Evolutionary conservation across 2,888 invertebrate species (phyloP), one percentile per base, ranked within the genome.

Genomic region (Charanyca ferruginea): DNA sequence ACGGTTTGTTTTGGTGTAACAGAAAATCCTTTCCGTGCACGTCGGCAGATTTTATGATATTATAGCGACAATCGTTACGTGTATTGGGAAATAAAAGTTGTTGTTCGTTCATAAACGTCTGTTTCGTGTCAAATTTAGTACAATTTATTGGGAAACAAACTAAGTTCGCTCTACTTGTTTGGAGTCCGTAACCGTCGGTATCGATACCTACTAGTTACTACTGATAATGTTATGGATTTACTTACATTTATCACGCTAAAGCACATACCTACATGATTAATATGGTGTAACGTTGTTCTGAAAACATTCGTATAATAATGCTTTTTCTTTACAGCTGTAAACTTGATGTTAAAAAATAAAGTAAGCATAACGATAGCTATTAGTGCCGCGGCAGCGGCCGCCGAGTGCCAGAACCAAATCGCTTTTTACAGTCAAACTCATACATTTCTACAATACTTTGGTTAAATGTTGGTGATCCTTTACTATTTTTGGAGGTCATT

Each of bases 41-140:
- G 67, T 64, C 25, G 55, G 44, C 57, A 65, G 49, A 80, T 78
- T 81, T 73, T 80, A 83, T 76, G 81, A 75, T 83, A 80, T 81
- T 79, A 77, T 70, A 75, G 83, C 69, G 83, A 80, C 78, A 83
- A 83, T 77, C 71, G 69, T 77, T 83, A 74, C 67, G 78, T 81
- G 83, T 83, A 75, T 78, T 78, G 72, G 83, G 81, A 38, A 77
- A 83, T 83, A 83, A 83, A 83, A 80, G 83, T 81, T 80, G 83
- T 83, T 80, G 79, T 78, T 83, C 69, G 75, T 80, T 81, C 68
- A 75, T 83, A 77, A 83, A 81, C 69, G 83, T 75, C 81, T 69
- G 81, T 81, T 83, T 70, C 69, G 81, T 81, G 80, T 80, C 83
- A 72, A 83, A 83, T 80, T 75, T 72, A 83, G 58, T 77, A 66